Base-by-base conservation (phyloP, 2,797 vertebrate genomes). In the Holocentrus rufus region DNA sequence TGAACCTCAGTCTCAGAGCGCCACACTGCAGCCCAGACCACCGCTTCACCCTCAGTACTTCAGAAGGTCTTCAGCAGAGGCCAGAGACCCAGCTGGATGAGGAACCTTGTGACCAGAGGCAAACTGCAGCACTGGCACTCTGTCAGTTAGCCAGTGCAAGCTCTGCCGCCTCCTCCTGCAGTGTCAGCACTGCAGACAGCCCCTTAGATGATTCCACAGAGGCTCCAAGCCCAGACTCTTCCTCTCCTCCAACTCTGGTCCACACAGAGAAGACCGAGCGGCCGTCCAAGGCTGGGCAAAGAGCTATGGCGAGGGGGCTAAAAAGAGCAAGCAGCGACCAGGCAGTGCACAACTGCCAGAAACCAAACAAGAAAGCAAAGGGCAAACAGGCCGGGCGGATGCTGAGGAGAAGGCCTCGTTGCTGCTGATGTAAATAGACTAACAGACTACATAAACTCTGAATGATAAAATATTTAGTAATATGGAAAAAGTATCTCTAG, bases 81-180 rank as follows among this genome's bases (percentile, higher is more conserved):
- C 31, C 18, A 7, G 66, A 70, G 5, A 2, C 20, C 4, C 62
- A 76, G 22, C 72, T 80, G 9, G 89, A 91, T 0, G 93, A 93
- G 44, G 96, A 97, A 64, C 91, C 91, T 11, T 93, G 93, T 6
- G 96, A 98, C 0, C 96, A 97, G 89, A 97, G 97, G 84, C 96
- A 97, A 86, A 96, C 94, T 0, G 98, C 97, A 0, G 98, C 97
- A 0, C 95, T 99, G 44, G 96, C 98, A 0, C 96, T 99, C 73
- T 99, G 97, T 85, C 97, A 99, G 80, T 91, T 99, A n/a, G 96
- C 97, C 0, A 91, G 87, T 0, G 96, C 95, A 58, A 95, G 94
- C 81, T 94, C 95, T 0, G 62, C 81, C 31, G 79, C 82, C 7
- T 71, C 82, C 0, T 74, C 64, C 0, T 42, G 55, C 55, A 62